These are phyloP conservation scores for Mimachlamys varia DNA, from an alignment of 2,888 invertebrate genomes.

Conservation along the genomic window DNA sequence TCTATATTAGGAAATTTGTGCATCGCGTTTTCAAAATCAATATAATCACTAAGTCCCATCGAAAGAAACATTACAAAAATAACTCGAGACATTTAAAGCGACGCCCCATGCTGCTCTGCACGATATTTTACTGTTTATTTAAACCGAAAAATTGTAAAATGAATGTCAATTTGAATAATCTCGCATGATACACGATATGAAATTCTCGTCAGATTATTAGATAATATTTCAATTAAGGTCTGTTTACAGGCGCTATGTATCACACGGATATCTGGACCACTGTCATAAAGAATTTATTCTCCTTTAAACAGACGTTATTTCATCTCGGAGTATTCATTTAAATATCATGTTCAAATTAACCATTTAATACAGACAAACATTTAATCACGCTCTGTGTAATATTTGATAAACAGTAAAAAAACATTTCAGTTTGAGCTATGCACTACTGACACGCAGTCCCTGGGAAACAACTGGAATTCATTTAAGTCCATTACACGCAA, in stretches of 20 bases:
- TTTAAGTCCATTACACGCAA: too few species aligned
- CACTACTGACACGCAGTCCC: not conserved
- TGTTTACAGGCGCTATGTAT: not conserved
- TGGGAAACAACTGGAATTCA: too few species aligned
- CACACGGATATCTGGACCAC: not conserved
- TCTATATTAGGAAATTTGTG: not conserved
- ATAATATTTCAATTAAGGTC: not conserved
- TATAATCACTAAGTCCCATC: not conserved
- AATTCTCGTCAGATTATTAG: not conserved
- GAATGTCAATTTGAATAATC: not conserved
- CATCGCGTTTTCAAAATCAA: constrained; percentile 1
- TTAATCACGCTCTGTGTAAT: not conserved
- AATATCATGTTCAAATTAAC: not conserved
- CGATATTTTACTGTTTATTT: not conserved
- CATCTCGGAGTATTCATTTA: not conserved
- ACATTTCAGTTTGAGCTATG: not conserved
- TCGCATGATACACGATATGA: not conserved
- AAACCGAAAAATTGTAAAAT: not conserved
- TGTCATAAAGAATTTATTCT: not conserved
- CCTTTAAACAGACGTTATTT: not conserved
- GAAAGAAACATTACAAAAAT: not conserved
- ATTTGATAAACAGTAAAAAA: not conserved
- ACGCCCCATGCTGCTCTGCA: not conserved
- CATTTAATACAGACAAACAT: not conserved
- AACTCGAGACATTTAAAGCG: not conserved